Conservation (phyloP, 2,888 invertebrate genomes). For the Euplagia quadripunctaria region DNA sequence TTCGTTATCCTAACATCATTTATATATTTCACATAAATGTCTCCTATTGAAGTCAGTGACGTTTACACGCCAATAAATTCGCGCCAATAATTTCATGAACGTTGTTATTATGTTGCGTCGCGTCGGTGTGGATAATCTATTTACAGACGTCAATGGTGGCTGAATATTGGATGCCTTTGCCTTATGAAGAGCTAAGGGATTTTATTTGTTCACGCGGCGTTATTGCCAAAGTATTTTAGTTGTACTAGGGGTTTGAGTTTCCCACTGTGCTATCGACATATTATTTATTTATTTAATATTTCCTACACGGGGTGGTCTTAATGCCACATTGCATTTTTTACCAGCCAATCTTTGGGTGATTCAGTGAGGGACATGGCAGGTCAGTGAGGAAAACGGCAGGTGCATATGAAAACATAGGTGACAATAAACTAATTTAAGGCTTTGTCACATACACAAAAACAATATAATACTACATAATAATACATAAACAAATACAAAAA, state of each 20-base stretch:
- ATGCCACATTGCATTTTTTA: too few species aligned
- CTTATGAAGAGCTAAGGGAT: slow-evolving; percentile 5
- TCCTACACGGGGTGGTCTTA: too few species aligned
- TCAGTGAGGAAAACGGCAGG: too few species aligned
- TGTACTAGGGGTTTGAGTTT: background rate
- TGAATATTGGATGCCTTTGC: slow-evolving; percentile 19
- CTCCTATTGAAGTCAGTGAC: background rate
- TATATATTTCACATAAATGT: background rate
- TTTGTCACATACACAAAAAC: too few species aligned
- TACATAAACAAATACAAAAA: too few species aligned
- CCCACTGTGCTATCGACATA: slow-evolving; percentile 2
- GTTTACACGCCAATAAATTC: background rate
- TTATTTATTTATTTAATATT: too few species aligned
- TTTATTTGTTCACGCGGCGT: slow-evolving; percentile 19
- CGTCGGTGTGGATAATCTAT: slow-evolving; percentile 29
- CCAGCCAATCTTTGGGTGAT: too few species aligned
- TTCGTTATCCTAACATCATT: too few species aligned
- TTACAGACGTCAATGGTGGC: slow-evolving; percentile 23
- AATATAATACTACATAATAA: too few species aligned
- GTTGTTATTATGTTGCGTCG: slow-evolving; percentile 28
- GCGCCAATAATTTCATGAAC: slow-evolving; percentile 21
- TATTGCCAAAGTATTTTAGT: slow-evolving; percentile 14
- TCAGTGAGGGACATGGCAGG: too few species aligned
- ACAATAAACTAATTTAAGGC: too few species aligned
- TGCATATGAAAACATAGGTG: too few species aligned